Evolutionary conservation across 2,797 vertebrate species (phyloP).

Genomic region (Sarcoramphus papa): DNA sequence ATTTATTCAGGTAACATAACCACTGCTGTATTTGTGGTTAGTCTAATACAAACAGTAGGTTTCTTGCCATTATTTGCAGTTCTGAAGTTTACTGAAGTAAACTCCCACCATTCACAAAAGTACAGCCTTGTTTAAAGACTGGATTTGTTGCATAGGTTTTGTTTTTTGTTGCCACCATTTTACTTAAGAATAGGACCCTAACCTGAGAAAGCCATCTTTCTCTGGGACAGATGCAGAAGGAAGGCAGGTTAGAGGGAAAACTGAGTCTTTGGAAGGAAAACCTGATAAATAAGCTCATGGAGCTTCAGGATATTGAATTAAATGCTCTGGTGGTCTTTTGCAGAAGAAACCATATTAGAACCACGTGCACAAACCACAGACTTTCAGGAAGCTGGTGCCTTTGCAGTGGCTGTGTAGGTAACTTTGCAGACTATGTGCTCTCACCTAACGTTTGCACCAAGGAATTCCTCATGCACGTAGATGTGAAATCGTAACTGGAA

Average conservation of each 20-base stretch:
- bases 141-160: neutral
- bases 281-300: neutral
- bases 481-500: neutral
- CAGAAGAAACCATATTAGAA: neutral
- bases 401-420: neutral
- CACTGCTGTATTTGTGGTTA: neutral
- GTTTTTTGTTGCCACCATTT: neutral
- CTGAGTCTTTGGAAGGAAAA: neutral
- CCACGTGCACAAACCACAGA: rapidly evolving
- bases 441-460: rapidly evolving
- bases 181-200: neutral
- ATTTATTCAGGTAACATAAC: neutral
- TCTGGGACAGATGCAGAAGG: neutral
- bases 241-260: neutral
- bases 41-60: neutral
- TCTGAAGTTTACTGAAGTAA: neutral
- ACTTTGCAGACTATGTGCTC: neutral
- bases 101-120: neutral
- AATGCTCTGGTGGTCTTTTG: neutral
- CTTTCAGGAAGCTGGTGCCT: neutral
- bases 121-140: neutral
- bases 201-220: neutral
- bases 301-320: neutral
- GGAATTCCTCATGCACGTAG: neutral
- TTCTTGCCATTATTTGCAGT: neutral